A percentile compares a stretch with the other conserved stretches of the same genome.
Evolutionary conservation across 2,888 invertebrate species (phyloP).

Genomic region (Agonopterix subpropinquella): DNA sequence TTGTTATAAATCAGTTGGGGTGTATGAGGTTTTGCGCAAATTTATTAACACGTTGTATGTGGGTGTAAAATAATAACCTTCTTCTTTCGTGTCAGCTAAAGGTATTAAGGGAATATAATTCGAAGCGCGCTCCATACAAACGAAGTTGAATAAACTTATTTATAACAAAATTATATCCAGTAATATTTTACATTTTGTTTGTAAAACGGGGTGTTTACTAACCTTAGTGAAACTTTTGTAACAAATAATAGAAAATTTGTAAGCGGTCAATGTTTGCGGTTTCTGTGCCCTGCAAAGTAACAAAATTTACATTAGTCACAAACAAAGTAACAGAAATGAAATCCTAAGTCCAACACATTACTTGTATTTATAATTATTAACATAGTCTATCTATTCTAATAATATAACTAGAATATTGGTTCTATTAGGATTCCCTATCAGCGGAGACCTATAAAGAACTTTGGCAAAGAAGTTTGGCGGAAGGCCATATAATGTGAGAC

Average conservation of each 20-base stretch:
- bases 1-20: too few species aligned
- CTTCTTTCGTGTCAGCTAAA: too few species aligned
- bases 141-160: too few species aligned
- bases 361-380: neutral
- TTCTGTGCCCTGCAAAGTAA: constrained; percentile 24
- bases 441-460: too few species aligned
- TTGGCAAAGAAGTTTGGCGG: too few species aligned
- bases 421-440: neutral
- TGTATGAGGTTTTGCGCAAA: too few species aligned
- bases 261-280: constrained; percentile 48
- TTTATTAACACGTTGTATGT: too few species aligned
- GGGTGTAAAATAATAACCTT: too few species aligned
- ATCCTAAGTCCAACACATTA: neutral
- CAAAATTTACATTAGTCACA: neutral
- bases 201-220: constrained; percentile 7
- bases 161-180: neutral
- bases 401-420: too few species aligned
- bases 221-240: constrained; percentile 58
- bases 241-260: constrained; percentile 56
- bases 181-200: neutral
- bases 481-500: too few species aligned
- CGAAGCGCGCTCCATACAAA: too few species aligned
- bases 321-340: neutral
- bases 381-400: neutral
- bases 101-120: too few species aligned